phyloP scores from a whole-genome alignment of 2,113 vertebrate genomes.

The Alligator sinensis region DNA sequence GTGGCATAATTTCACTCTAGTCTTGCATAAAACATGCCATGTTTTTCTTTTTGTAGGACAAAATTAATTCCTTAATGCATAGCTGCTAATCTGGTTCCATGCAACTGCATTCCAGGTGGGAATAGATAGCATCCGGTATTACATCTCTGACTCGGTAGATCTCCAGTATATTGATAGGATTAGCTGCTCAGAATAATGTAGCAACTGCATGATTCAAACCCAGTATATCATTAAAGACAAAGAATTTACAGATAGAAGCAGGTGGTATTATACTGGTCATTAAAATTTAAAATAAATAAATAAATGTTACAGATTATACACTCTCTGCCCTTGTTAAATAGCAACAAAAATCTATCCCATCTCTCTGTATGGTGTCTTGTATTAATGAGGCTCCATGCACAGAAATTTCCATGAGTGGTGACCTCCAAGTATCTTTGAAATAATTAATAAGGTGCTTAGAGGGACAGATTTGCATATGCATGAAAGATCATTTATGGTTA shows the following conservation, averaged over 20 bases:
- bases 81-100: slow-evolving; percentile 10
- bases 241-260: slow-evolving; percentile 5
- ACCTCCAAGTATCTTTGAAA: slow-evolving; percentile 83
- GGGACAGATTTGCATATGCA: slow-evolving; percentile 78
- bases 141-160: neutral
- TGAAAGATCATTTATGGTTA: slow-evolving; percentile 67
- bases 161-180: slow-evolving; percentile 12
- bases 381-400: slow-evolving; percentile 78
- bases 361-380: slow-evolving; percentile 63
- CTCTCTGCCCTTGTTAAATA: slow-evolving; percentile 62
- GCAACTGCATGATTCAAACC: neutral
- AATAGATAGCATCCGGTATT: neutral
- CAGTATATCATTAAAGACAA: neutral
- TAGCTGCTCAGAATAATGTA: slow-evolving; percentile 7
- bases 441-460: slow-evolving; percentile 82
- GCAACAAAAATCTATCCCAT: slow-evolving; percentile 60
- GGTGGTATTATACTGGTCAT: slow-evolving; percentile 27
- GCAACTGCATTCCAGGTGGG: slow-evolving; percentile 2
- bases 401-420: slow-evolving; percentile 74
- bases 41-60: slow-evolving; percentile 5
- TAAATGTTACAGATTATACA: slow-evolving; percentile 43
- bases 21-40: slow-evolving; percentile 19
- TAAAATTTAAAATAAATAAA: slow-evolving; percentile 22
- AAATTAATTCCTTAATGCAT: neutral
- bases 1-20: neutral